Base-by-base conservation (phyloP, 2,888 invertebrate genomes). In the Elmis aenea region DNA sequence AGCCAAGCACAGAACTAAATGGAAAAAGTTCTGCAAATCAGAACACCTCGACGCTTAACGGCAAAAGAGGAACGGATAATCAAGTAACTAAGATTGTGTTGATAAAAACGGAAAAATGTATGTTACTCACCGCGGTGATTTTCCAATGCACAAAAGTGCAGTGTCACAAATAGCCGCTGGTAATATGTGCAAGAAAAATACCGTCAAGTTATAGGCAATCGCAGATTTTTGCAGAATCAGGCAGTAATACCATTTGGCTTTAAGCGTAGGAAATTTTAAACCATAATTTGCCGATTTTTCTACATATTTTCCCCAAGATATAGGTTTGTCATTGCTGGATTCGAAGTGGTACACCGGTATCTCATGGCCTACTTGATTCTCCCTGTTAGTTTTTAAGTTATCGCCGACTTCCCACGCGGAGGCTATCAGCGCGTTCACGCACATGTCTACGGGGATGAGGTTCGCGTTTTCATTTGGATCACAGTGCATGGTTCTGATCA, bases 311-410 rank as follows among this genome's bases (percentile, higher is more conserved):
- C 77, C 80, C 88, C 91, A 94, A 0, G 79, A 83, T 30, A 92
- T 71, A 0, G 89, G 87, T 54, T 90, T 88, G 49, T 88, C 81
- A 2, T 77, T 76, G 0, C 90, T 87, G 0, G 92, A 86, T 5
- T 90, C 89, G 66, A 80, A 90, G 67, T 94, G 90, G 71, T 88
- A 92, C 43, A 95, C 81, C 0, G 86, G 81, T 13, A 77, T 69
- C 9, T 74, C 69, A 26, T 55, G 62, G 38, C 77, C 68, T 6
- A 79, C 79, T 2, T 45, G 38, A 5, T 42, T 26, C 5, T 32
- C 13, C 30, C 42, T 12, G 38, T 16, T 13, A 34, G 30, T 24
- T 44, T 48, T 11, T 32, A 40, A 51, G 36, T n/a, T 36, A 37
- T 46, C 41, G 4, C 38, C 76, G 0, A 81, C 75, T 54, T 80